Percentiles rank a stretch among this genome's conserved stretches.
Conservation (phyloP, 2,797 vertebrate genomes). For the Dicrostonyx torquatus region DNA sequence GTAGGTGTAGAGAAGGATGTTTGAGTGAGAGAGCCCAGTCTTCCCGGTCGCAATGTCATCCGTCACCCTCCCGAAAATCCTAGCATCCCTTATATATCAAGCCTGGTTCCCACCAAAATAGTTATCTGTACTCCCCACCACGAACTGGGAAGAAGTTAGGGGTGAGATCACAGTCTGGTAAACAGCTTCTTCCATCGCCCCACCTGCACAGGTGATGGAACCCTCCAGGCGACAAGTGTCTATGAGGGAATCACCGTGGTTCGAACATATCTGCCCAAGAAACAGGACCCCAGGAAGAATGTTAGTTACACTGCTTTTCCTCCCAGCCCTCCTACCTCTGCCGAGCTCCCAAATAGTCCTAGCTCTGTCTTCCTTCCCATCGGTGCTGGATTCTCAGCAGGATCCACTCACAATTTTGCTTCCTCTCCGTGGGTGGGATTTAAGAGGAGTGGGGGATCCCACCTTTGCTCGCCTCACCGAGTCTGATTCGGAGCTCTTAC, state of each 20-base stretch:
- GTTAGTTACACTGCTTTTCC: background rate
- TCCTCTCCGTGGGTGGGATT: constrained; percentile 41
- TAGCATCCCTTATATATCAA: background rate
- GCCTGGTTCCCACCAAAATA: background rate
- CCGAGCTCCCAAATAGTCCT: background rate
- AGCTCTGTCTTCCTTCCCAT: constrained; percentile 12
- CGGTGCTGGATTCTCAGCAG: background rate
- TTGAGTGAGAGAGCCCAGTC: background rate
- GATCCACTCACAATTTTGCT: constrained; percentile 43
- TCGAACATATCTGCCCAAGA: background rate
- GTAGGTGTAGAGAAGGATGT: constrained; percentile 18
- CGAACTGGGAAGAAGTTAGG: background rate
- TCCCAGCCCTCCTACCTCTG: background rate
- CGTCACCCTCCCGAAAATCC: background rate
- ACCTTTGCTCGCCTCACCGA: background rate
- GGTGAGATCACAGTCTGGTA: background rate
- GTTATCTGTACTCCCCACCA: background rate
- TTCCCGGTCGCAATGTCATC: background rate
- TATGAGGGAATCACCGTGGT: background rate
- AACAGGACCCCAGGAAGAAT: background rate
- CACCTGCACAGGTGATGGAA: constrained; percentile 30
- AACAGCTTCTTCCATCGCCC: background rate
- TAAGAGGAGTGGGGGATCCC: background rate
- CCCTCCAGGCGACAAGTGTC: background rate
- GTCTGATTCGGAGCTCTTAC: background rate